Evolutionary conservation across 2,888 invertebrate species (phyloP), one percentile per base, ranked within the genome.

Genomic region (Nomada ferruginata): DNA sequence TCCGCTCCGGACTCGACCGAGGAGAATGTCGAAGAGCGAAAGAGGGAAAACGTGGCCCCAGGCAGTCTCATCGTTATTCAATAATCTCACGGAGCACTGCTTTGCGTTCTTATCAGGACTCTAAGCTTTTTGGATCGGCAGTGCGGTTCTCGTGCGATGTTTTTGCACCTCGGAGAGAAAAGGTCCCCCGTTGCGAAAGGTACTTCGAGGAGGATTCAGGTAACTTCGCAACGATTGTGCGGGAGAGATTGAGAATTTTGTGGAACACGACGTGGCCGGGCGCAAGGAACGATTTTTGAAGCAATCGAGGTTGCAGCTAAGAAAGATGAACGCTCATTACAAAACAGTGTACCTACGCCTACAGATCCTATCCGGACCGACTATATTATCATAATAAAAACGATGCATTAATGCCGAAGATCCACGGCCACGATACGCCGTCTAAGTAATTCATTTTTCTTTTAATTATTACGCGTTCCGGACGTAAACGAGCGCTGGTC

Each of bases 41-140:
- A 26, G 23, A 50, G 36, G 42, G 53, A 18, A 85, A 69, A 61
- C 88, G 84, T 83, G 84, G 80, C 87, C 85, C 71, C 64, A 63
- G 86, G 89, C 82, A 82, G 64, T 63, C 85, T 87, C 89, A 87
- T 90, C 90, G 79, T 88, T 89, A 89, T 90, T 89, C 88, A 90
- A 90, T 90, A 90, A 90, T 85, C 84, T 86, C 80, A 53, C 72
- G 64, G 42, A 42, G 66, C 66, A 47, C 36, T 42, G 61, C 29
- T 79, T 78, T 79, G 82, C 61, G 55, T 72, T 86, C 85, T 76
- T 83, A 55, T 18, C 42, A 2, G 26, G n/a, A 26, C 50, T 42
- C 15, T 5, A 3, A 36, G 42, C 55, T 72, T 76, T 72, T 52
- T 23, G 23, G 23, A 52, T 44, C 36, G 20, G 59, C n/a, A 3